Evolutionary conservation across 2,888 invertebrate genomes (phyloP), one percentile per base, ranked within the genome.

Genomic region (Geotrupes spiniger): DNA sequence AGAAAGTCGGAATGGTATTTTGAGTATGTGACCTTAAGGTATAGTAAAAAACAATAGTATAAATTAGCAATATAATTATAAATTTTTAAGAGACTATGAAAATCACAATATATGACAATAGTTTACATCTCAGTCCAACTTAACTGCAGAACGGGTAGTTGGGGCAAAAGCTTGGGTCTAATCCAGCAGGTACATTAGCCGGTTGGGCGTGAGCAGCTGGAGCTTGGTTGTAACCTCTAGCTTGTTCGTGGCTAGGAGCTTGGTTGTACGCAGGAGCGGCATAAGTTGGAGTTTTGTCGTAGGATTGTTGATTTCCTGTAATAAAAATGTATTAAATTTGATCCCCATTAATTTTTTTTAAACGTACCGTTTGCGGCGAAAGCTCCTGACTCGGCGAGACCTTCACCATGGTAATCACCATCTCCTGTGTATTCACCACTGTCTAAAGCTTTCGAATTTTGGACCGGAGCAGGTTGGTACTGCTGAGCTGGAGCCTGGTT

Each of bases 121-220:
- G 21, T 29, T 21, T 2, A 11, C n/a, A n/a, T n/a, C n/a, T n/a
- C n/a, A 15, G 29, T 29, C n/a, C 37, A 17, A 46, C 21, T 64
- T 67, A 69, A 58, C 68, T 66, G 56, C 74, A 74, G 70, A 71
- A 73, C 17, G 72, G 73, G 52, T 73, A 73, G 63, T 73, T 72
- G 51, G 73, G 73, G 53, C 73, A 73, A 16, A 68, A 57, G 33
- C 60, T 61, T 10, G 73, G 64, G 52, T 69, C 66, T 25, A 73
- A 72, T 49, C 73, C 73, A 49, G 73, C 73, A 14, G 73, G 73
- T 36, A 72, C 61, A 54, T 63, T 67, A 49, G 63, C 64, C 16
- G 61, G 45, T 42, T 57, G 56, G 51, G 63, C 61, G 38, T 59
- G 54, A 28, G 51, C 56, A 28, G 53, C 56, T 28, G 55, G 55